phyloP scores from a whole-genome alignment of 2,113 vertebrate genomes.

The Phoenicopterus ruber region DNA sequence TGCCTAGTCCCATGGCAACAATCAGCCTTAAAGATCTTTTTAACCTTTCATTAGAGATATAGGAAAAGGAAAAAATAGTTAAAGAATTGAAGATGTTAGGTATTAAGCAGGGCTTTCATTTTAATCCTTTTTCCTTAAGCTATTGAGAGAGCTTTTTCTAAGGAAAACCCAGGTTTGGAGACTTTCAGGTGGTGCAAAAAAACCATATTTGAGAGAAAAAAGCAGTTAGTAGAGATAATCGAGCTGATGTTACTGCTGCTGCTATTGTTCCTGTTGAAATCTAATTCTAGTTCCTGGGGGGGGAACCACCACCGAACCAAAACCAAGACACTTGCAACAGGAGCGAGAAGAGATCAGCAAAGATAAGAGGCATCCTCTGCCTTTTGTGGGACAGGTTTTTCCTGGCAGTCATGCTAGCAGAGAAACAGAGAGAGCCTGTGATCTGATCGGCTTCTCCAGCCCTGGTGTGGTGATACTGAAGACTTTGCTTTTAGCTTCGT shows the following conservation, averaged over 20 bases:
- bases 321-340: background rate
- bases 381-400: background rate
- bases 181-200: background rate
- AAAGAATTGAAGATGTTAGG: background rate
- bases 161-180: background rate
- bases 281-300: background rate
- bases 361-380: background rate
- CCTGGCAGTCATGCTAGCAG: background rate
- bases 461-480: background rate
- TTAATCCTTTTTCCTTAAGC: constrained; percentile 12
- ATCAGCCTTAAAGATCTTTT: constrained; percentile 39
- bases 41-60: background rate
- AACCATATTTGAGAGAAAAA: background rate
- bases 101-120: background rate
- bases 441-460: background rate
- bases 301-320: background rate
- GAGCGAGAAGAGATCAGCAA: background rate
- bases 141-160: background rate
- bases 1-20: constrained; percentile 49
- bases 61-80: background rate
- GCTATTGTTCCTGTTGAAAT: background rate
- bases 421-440: background rate
- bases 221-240: background rate
- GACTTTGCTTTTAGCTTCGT: background rate
- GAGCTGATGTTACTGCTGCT: background rate